phyloP scores from a whole-genome alignment of 2,888 invertebrate species.

The Craniophora ligustri region DNA sequence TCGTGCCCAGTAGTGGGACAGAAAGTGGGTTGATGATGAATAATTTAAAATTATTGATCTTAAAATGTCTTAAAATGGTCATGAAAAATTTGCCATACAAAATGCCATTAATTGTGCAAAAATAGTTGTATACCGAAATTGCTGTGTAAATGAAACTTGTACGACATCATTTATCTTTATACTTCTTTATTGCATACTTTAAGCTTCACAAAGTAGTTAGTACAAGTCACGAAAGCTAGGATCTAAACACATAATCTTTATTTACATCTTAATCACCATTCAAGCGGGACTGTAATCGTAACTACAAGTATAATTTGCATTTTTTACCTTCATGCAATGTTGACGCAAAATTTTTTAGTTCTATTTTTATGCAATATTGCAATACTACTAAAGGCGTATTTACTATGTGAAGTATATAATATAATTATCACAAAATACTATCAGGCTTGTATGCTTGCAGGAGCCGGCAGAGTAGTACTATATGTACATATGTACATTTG shows the following conservation, averaged over 20 bases:
- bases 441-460: too few species aligned
- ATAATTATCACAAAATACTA: too few species aligned
- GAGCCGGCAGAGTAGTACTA: too few species aligned
- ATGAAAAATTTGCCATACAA: constrained; percentile 10
- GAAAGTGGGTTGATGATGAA: too few species aligned
- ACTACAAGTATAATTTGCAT: constrained; percentile 50
- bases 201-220: constrained; percentile 27
- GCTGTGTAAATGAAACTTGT: constrained; percentile 13
- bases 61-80: too few species aligned
- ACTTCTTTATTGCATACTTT: constrained; percentile 21
- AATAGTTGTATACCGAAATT: constrained; percentile 14
- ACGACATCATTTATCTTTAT: constrained; percentile 10
- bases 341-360: constrained; percentile 25
- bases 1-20: too few species aligned
- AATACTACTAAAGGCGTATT: constrained; percentile 15
- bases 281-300: constrained; percentile 52
- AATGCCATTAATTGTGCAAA: constrained; percentile 17
- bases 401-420: too few species aligned
- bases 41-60: too few species aligned
- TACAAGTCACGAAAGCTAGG: constrained; percentile 46
- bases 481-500: too few species aligned
- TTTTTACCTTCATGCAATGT: constrained; percentile 42
- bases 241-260: constrained; percentile 58
- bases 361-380: constrained; percentile 37
- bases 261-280: constrained; percentile 60